Evolutionary conservation across 2,797 vertebrate genomes (phyloP).

Genomic region (Argentina silus): DNA sequence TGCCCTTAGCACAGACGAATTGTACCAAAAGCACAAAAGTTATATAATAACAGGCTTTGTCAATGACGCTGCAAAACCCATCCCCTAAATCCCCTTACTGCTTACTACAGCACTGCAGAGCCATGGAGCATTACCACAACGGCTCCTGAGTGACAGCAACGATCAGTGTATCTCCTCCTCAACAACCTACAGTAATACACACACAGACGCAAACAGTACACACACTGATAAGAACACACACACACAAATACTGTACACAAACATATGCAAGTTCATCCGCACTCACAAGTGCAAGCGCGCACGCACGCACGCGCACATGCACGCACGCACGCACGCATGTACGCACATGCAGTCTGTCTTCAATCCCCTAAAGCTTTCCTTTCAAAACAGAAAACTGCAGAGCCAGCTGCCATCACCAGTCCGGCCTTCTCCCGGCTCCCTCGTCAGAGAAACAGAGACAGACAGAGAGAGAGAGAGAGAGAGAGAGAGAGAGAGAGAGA

Average conservation of each 20-base stretch:
- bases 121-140: not conserved
- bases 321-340: not conserved
- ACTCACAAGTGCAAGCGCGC: not conserved
- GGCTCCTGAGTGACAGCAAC: constrained; percentile 3
- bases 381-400: constrained; percentile 38
- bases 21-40: constrained; percentile 34
- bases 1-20: not conserved
- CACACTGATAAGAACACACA: not conserved
- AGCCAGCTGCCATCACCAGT: constrained; percentile 2
- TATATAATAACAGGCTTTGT: constrained; percentile 59
- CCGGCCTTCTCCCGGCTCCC: no score
- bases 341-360: not conserved
- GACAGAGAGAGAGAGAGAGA: constrained; percentile 7
- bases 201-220: constrained; percentile 7
- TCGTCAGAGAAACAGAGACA: not conserved
- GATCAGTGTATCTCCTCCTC: constrained; percentile 1
- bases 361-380: constrained; percentile 26
- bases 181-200: constrained; percentile 12
- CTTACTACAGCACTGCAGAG: constrained; percentile 57
- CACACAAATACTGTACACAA: constrained; percentile 1
- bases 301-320: constrained; percentile 11
- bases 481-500: constrained; percentile 17
- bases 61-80: constrained; percentile 47
- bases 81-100: constrained; percentile 60
- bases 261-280: no score